These are phyloP conservation scores for Holocentrus rufus DNA, from an alignment of 2,797 vertebrate species.

Conservation along the genomic window DNA sequence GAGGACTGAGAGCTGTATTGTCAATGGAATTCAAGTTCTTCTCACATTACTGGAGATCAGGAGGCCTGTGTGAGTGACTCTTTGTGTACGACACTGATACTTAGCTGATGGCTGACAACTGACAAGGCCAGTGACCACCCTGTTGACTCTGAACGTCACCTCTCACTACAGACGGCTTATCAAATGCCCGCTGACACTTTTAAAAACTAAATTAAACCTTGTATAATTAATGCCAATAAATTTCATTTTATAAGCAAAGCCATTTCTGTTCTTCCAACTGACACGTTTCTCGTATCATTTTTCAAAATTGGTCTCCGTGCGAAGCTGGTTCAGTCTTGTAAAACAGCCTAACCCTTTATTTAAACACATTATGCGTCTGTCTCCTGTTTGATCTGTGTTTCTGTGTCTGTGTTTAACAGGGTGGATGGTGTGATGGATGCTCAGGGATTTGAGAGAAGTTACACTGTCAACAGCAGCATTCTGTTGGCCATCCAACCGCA, in stretches of 20 bases:
- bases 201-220: too few species aligned
- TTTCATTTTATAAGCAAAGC: too few species aligned
- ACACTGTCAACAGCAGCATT: conserved; percentile 90
- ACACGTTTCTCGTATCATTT: background rate
- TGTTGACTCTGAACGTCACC: background rate
- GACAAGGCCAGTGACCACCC: background rate
- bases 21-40: conserved; percentile 94
- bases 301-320: background rate
- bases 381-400: conserved; percentile 25
- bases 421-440: conserved; percentile 94
- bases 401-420: conserved; percentile 72
- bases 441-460: conserved; percentile 93
- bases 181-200: background rate
- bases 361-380: background rate
- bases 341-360: background rate
- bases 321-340: background rate
- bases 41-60: conserved; percentile 93
- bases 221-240: background rate
- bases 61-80: conserved; percentile 88
- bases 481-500: conserved; percentile 90
- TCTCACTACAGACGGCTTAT: background rate
- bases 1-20: conserved; percentile 89
- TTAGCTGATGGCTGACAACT: background rate
- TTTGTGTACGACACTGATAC: background rate
- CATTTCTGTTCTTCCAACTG: conserved; percentile 12